Percentiles rank a stretch among this genome's conserved stretches.
phyloP scores from a whole-genome alignment of 92 coral and sea anemone genomes.

The Zoanthus sociatus region DNA sequence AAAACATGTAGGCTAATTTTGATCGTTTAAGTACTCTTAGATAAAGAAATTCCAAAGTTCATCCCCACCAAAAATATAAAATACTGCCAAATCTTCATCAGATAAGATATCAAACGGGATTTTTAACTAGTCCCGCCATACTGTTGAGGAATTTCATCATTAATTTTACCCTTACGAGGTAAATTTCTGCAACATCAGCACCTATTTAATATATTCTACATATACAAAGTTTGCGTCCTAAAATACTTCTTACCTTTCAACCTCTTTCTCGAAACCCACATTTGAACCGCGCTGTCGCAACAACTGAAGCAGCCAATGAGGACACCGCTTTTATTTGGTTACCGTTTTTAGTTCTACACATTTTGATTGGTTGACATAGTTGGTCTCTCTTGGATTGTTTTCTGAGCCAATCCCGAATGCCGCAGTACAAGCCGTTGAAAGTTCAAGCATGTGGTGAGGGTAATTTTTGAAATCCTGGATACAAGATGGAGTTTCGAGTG shows the following conservation, averaged over 20 bases:
- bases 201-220: too few relatives aligned
- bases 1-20: conserved; percentile 18
- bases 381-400: conserved; percentile 26
- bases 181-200: too few relatives aligned
- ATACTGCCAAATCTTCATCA: conserved; percentile 35
- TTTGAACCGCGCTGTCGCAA: conserved; percentile 22
- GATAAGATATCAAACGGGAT: not conserved
- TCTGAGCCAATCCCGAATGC: conserved; percentile 31
- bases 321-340: conserved; percentile 37
- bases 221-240: not conserved
- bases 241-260: conserved; percentile 27
- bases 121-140: too few relatives aligned
- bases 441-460: conserved; percentile 20
- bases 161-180: too few relatives aligned
- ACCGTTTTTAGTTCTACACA: conserved; percentile 27
- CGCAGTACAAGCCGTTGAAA: conserved; percentile 15
- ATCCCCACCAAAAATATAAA: conserved; percentile 19
- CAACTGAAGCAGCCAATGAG: conserved; percentile 34
- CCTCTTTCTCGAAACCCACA: conserved; percentile 8
- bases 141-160: too few relatives aligned
- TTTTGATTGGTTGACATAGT: conserved; percentile 32
- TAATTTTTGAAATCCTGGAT: conserved; percentile 2
- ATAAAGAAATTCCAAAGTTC: conserved; percentile 28
- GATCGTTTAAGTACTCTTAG: conserved; percentile 22
- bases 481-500: conserved; percentile 4